Evolutionary conservation across 2,113 vertebrate genomes (phyloP).

Genomic region (Ellobius talpinus): DNA sequence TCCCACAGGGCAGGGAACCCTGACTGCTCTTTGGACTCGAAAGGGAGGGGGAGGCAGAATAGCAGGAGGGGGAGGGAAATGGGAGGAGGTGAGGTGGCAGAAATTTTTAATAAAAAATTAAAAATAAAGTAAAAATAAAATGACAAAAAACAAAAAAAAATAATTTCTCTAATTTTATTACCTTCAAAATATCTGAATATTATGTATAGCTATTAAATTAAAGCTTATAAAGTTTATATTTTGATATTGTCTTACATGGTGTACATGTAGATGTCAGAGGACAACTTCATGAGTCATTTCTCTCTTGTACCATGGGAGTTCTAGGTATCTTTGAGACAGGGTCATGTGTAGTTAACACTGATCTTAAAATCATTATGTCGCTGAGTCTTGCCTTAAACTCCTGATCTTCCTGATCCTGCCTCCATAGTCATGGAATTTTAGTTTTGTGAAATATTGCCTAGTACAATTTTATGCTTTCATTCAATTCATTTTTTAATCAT

Average conservation of each 20-base stretch:
- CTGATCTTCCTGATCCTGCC: background rate
- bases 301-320: background rate
- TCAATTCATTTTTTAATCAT: background rate
- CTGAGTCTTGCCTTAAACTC: background rate
- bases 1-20: no score
- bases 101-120: no score
- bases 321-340: background rate
- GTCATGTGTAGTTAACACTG: background rate
- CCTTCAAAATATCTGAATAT: background rate
- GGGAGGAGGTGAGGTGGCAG: no score
- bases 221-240: background rate
- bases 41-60: no score
- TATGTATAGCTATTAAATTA: background rate
- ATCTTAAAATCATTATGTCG: background rate
- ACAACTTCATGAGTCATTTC: background rate
- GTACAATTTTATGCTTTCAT: background rate
- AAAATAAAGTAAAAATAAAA: no score
- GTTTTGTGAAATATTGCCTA: background rate
- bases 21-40: no score
- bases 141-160: no score
- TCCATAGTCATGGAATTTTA: background rate
- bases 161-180: background rate
- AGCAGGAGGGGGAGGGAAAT: no score
- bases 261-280: background rate
- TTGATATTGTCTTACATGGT: constrained; percentile 9